Percentiles rank a stretch among this genome's conserved stretches.
phyloP scores from a whole-genome alignment of 1,140 invertebrate species.

The Meloidogyne exigua region DNA sequence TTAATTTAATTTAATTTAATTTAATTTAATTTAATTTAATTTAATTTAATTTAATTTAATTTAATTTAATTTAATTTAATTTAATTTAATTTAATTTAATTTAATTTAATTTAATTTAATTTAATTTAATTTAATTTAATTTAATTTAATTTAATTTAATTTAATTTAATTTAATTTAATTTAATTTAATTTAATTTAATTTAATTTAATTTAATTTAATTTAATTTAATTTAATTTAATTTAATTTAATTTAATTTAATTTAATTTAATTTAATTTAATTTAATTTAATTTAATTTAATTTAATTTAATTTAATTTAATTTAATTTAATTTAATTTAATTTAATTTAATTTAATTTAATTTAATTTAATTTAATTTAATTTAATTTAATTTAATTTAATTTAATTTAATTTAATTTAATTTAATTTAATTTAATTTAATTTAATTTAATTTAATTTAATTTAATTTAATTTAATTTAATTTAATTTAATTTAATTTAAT shows the following conservation, averaged over 20 bases:
- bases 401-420: not conserved
- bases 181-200: no score
- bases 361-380: no score
- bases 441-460: not conserved
- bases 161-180: not conserved
- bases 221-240: no score
- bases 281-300: no score
- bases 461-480: no score
- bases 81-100: no score
- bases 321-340: no score
- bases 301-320: not conserved
- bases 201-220: not conserved
- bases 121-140: not conserved
- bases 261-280: not conserved
- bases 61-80: not conserved
- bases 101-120: not conserved
- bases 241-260: not conserved
- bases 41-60: no score
- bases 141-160: no score
- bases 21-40: not conserved
- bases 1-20: no score
- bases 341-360: not conserved
- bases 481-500: not conserved
- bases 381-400: not conserved
- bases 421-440: no score